phyloP scores from a whole-genome alignment of 2,888 invertebrate species.

The Seira ritae region DNA sequence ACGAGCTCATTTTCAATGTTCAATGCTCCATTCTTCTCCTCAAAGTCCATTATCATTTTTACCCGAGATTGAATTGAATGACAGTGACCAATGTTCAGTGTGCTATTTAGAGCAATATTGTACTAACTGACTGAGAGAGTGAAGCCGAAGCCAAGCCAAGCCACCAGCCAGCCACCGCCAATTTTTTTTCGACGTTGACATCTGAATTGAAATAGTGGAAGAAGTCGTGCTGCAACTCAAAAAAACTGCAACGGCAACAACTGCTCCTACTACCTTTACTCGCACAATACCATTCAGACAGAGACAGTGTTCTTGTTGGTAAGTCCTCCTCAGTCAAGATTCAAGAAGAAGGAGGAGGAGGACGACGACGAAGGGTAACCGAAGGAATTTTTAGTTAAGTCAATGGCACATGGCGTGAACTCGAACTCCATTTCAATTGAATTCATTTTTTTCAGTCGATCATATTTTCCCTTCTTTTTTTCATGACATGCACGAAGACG shows the following conservation, averaged over 20 bases:
- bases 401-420: neutral
- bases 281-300: too few species aligned
- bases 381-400: neutral
- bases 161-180: neutral
- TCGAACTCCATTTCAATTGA: neutral
- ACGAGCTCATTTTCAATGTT: neutral
- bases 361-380: neutral
- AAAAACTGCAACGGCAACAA: too few species aligned
- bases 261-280: too few species aligned
- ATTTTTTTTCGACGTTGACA: neutral
- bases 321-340: neutral
- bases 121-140: neutral
- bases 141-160: neutral
- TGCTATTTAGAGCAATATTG: neutral
- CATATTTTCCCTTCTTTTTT: neutral
- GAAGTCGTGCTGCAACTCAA: constrained; percentile 1
- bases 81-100: neutral
- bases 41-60: neutral
- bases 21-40: neutral
- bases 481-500: neutral
- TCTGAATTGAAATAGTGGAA: constrained; percentile 1
- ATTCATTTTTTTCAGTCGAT: neutral
- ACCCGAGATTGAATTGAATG: neutral
- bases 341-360: neutral
- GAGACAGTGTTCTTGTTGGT: too few species aligned